These are phyloP conservation scores for Candoia aspera DNA, from an alignment of 2,113 vertebrate species.

Conservation along the genomic window DNA sequence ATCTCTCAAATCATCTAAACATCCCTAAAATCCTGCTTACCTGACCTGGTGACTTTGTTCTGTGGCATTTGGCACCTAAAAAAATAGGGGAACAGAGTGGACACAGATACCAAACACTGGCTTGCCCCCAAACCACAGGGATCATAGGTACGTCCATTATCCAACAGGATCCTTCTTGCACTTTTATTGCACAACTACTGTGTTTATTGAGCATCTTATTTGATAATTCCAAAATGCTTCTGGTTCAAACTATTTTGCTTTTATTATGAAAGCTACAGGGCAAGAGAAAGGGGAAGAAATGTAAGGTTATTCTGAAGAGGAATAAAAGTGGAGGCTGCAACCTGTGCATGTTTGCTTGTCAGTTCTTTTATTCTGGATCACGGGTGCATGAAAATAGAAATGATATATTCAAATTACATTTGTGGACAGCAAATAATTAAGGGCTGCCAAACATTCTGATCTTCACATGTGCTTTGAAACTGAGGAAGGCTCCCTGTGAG, in stretches of 20 bases:
- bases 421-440: conserved; percentile 39
- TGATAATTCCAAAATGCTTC: not conserved
- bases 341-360: not conserved
- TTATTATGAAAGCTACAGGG: not conserved
- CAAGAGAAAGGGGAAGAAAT: not conserved
- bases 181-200: not conserved
- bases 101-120: not conserved
- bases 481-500: not conserved
- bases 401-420: conserved; percentile 6
- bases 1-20: not conserved
- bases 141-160: not conserved
- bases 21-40: not conserved
- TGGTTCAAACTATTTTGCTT: not conserved
- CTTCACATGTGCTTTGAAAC: conserved; percentile 21
- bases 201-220: not conserved
- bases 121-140: not conserved
- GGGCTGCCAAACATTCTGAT: conserved; percentile 28
- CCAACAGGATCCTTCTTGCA: not conserved
- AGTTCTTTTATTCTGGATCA: not conserved
- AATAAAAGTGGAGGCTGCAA: not conserved
- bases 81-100: not conserved
- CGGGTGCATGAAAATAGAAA: not conserved
- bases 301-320: not conserved
- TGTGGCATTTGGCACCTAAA: not conserved
- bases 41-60: not conserved